phyloP scores from a whole-genome alignment of 2,797 vertebrate species.

The Sebastes minor region DNA sequence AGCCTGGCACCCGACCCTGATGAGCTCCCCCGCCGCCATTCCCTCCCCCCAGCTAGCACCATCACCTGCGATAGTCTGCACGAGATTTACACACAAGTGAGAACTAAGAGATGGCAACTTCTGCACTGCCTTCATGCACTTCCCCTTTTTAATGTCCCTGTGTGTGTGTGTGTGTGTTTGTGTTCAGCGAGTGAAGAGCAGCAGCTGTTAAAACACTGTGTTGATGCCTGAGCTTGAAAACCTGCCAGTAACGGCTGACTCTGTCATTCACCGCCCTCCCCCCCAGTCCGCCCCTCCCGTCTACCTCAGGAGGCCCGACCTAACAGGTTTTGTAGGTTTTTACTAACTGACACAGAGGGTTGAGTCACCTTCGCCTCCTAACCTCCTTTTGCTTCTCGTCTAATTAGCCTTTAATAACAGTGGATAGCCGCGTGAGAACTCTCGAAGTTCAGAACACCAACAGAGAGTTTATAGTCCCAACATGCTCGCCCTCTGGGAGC shows the following conservation, averaged over 20 bases:
- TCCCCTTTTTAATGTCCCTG: slow-evolving; percentile 17
- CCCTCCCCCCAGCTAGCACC: slow-evolving; percentile 16
- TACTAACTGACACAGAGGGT: slow-evolving; percentile 58
- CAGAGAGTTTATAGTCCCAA: slow-evolving; percentile 41
- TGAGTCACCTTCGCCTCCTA: slow-evolving; percentile 58
- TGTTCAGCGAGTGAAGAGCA: slow-evolving; percentile 60
- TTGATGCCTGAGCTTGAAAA: slow-evolving; percentile 76
- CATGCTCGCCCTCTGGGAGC: slow-evolving; percentile 11
- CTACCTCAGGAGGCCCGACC: slow-evolving; percentile 57
- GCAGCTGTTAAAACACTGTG: slow-evolving; percentile 82
- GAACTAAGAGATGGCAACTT: slow-evolving; percentile 43
- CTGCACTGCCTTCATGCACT: slow-evolving; percentile 39
- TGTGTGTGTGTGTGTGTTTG: slow-evolving; percentile 10
- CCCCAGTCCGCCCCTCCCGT: neutral
- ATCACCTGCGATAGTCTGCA: slow-evolving; percentile 34
- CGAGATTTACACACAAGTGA: slow-evolving; percentile 40
- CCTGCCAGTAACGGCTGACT: slow-evolving; percentile 82
- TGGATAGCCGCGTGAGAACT: slow-evolving; percentile 16
- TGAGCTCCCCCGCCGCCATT: slow-evolving; percentile 54
- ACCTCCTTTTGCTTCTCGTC: slow-evolving; percentile 24
- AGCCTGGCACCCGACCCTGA: slow-evolving; percentile 43
- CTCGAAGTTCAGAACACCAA: slow-evolving; percentile 20
- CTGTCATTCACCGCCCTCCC: slow-evolving; percentile 19
- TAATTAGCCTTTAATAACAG: slow-evolving; percentile 24
- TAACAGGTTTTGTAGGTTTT: slow-evolving; percentile 78